These are phyloP conservation scores for Panzeria rudis DNA, from an alignment of 2,888 invertebrate genomes.

Conservation along the genomic window DNA sequence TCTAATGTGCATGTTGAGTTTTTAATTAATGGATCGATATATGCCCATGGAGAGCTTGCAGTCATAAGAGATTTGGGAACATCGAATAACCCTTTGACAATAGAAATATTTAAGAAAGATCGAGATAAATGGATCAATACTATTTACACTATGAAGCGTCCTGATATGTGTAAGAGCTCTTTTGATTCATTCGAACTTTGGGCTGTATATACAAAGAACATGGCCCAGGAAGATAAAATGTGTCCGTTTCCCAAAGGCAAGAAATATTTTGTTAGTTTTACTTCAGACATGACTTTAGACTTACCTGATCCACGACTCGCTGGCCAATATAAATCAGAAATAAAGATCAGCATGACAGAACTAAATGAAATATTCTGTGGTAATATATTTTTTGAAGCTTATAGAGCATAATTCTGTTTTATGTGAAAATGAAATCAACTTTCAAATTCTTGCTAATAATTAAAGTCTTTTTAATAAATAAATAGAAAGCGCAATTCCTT, in stretches of 20 bases:
- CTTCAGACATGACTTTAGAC: background rate
- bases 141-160: background rate
- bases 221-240: background rate
- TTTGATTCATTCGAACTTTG: background rate
- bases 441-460: too few relatives aligned
- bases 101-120: background rate
- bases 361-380: background rate
- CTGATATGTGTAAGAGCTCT: background rate
- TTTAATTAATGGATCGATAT: background rate
- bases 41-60: background rate
- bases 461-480: too few relatives aligned
- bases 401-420: background rate
- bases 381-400: background rate
- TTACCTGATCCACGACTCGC: background rate
- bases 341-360: background rate
- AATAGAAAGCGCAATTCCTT: background rate
- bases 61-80: background rate
- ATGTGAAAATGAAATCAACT: background rate
- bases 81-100: background rate
- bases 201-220: background rate
- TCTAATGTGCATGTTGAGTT: background rate
- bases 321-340: background rate
- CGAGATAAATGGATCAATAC: background rate
- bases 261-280: background rate
- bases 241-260: background rate